Evolutionary conservation across 2,888 invertebrate genomes (phyloP), one percentile per base, ranked within the genome.

Genomic region (Polydesmus complanatus): DNA sequence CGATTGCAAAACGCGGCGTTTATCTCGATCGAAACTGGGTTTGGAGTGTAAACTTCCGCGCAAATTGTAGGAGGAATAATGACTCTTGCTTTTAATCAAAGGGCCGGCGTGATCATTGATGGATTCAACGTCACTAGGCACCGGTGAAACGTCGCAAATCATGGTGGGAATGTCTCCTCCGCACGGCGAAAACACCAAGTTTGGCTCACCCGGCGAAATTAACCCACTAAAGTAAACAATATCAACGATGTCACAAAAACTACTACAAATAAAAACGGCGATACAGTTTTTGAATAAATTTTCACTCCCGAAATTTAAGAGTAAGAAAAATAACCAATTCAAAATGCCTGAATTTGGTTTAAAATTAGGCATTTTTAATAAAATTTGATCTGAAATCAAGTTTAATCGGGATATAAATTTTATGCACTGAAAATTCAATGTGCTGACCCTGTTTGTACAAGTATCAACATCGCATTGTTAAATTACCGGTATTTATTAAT

Each of bases 81-180:
- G 5, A 5, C 37, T 14, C 14, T 37, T 37, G 37, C 14, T 37
- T 37, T 37, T 37, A 8, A 37, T 37, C 14, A 37, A 5, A 14
- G 8, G 5, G 8, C 14, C 37, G 37, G 5, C 14, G 5, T 8
- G 8, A 14, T 37, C 37, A 27, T 61, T 56, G 18, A 57, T 58
- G 11, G 54, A 48, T 49, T 61, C 61, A 23, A 61, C 58, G 54
- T 61, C 61, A 26, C 58, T 58, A 11, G 58, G 53, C 14, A 61
- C 61, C n/a, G 58, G 61, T 3, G 61, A 61, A 18, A 61, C 58
- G n/a, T 61, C 61, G 18, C 58, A 57, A 21, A 61, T 56, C 61
- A 61, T 61, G n/a, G 61, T 61, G 1, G 47, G 48, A 5, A 61
- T 53, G 14, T 61, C 61, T 14, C 51, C 52, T n/a, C 22, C 50